Base-by-base conservation (phyloP, 2,797 vertebrate genomes). In the Limnodromus scolopaceus region DNA sequence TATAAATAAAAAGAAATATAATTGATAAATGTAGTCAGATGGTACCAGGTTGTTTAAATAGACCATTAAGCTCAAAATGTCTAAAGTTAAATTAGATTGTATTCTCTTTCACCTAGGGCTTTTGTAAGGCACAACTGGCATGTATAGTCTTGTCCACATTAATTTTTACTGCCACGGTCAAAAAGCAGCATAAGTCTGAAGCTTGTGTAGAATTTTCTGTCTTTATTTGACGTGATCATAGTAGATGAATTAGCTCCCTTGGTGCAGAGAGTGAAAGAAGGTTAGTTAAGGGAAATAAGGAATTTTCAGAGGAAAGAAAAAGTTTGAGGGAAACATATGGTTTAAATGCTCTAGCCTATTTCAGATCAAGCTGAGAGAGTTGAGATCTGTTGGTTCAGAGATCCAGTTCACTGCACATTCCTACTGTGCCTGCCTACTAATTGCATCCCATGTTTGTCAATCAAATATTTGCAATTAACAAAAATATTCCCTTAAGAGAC, bases 401-500 rank as follows among this genome's bases (percentile, higher is more conserved):
- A 99, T 99, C 98, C 99, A 99, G 99, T 99, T 99, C 98, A 98
- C 98, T 99, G 98, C 98, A 98, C 98, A 98, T 98, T 98, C 98
- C 98, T 98, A 98, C 98, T 98, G 98, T 97, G 98, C 97, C 97
- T 98, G 98, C 98, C 98, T 98, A 97, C 99, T 99, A 99, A 99
- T 99, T 99, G 99, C 99, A 99, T 98, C 98, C 98, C 98, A 98
- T 98, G 98, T 98, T 98, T 99, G 99, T 99, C 99, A 99, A 99
- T 99, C 99, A 99, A 99, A 98, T 98, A 98, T 98, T 98, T 98
- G 96, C 98, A 98, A 98, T 98, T 98, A 98, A 98, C 98, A 98
- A 98, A 98, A 98, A 98, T 98, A 98, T 98, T 98, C 98, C 98
- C 98, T 96, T 98, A 98, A 98, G 98, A 98, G 98, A 98, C 97